Percentiles rank a stretch among this genome's conserved stretches.
phyloP scores from a whole-genome alignment of 2,113 vertebrate genomes.

The Sclerurus mexicanus region DNA sequence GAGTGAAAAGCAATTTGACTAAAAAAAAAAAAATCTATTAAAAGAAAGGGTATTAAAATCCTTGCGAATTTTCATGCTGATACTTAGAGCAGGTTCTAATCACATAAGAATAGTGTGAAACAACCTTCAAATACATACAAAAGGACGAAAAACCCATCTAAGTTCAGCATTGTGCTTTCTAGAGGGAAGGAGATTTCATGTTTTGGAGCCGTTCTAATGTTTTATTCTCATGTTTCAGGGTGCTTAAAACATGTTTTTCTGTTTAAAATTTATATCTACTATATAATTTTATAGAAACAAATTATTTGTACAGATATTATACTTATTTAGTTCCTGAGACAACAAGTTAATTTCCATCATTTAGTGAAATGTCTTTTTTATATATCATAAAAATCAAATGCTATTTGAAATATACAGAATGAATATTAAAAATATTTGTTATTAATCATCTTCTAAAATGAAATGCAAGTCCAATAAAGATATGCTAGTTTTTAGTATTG shows the following conservation, averaged over 20 bases:
- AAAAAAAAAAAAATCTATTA: not conserved
- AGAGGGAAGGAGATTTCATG: not conserved
- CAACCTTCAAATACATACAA: not conserved
- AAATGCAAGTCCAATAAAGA: not conserved
- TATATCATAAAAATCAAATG: not conserved
- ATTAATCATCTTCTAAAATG: not conserved
- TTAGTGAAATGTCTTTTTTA: not conserved
- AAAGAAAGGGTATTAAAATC: not conserved
- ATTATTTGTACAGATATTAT: not conserved
- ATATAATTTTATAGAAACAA: not conserved
- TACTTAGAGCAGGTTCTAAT: not conserved
- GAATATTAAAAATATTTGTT: not conserved
- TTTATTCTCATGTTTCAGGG: not conserved
- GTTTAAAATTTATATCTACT: not conserved
- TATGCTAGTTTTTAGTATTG: not conserved
- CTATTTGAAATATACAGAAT: not conserved
- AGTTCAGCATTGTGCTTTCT: not conserved
- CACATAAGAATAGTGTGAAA: not conserved
- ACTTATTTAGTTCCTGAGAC: not conserved
- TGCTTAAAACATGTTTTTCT: not conserved
- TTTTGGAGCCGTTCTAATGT: not conserved
- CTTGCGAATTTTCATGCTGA: not conserved
- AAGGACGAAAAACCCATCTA: rapidly evolving
- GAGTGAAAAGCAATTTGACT: not conserved
- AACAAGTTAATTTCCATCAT: not conserved